Base-by-base conservation (phyloP, 2,888 invertebrate species). In the Drosophila histrio region DNA sequence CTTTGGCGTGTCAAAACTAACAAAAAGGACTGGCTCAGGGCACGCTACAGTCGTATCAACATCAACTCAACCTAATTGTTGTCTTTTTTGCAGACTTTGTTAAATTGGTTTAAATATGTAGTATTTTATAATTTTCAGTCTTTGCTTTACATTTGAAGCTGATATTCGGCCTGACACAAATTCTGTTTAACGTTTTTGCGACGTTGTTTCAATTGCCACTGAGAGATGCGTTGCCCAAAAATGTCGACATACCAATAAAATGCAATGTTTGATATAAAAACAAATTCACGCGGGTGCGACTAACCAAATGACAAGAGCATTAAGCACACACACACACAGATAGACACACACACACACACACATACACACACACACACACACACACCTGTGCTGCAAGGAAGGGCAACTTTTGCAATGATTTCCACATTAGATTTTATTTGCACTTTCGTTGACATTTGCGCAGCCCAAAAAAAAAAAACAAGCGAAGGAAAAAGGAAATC, bases 361-460 rank as follows among this genome's bases (percentile, higher is more conserved):
- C 30, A 44, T 7, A 30, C 26, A 9, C 36, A 43, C 39, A 24
- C 41, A 47, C 4, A 26, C 17, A 4, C 22, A 43, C 39, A 50
- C 28, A 60, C 61, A 44, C 56, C 39, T 36, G 38, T 15, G 21
- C 32, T 62, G 47, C 39, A 21, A 50, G 57, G 52, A 62, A 63
- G 68, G 66, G 73, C 47, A 81, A 68, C 74, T 87, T 76, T 86
- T 80, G 89, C 89, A 86, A 88, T 86, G 89, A 89, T 87, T 86
- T 89, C 67, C 67, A 77, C 86, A 86, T 86, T 89, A 79, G 89
- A 88, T 87, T 85, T 85, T 89, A 85, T 89, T 89, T 89, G 89
- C 87, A 83, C 88, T 86, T 85, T 80, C 70, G 78, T 73, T 87
- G 89, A 83, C 80, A 86, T 82, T 87, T 79, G 76, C 83, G 65